Conservation (phyloP, 2,888 invertebrate species). For the Micoletzkya japonica region DNA sequence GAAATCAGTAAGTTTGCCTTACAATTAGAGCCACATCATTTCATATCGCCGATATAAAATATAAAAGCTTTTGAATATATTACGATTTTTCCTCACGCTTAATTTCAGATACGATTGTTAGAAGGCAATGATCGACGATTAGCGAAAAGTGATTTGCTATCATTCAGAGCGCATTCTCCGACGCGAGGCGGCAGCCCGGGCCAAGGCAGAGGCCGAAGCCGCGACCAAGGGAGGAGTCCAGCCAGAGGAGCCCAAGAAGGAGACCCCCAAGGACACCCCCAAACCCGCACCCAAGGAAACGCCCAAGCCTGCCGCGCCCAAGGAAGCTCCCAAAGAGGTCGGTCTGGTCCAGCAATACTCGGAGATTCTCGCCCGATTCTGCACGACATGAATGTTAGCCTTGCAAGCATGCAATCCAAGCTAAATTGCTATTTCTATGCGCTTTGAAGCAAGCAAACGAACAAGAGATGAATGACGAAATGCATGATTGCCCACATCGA, state of each 20-base stretch:
- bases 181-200: conserved; percentile 49
- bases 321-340: no score
- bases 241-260: not conserved
- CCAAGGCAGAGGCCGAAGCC: conserved; percentile 42
- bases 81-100: not conserved
- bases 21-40: not conserved
- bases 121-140: no score
- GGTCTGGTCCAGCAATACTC: no score
- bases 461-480: no score
- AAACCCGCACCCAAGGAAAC: not conserved
- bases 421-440: no score
- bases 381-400: no score
- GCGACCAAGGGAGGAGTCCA: conserved; percentile 37
- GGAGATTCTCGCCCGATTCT: no score
- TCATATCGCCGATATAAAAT: not conserved
- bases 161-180: conserved; percentile 54
- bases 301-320: not conserved
- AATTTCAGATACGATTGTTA: no score
- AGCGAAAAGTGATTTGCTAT: no score
- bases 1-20: conserved; percentile 59
- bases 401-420: no score
- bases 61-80: not conserved
- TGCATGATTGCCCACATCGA: no score
- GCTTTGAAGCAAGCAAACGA: no score
- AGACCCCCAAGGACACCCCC: not conserved